Base-by-base conservation (phyloP, 2,888 invertebrate species). In the Acronicta alni region DNA sequence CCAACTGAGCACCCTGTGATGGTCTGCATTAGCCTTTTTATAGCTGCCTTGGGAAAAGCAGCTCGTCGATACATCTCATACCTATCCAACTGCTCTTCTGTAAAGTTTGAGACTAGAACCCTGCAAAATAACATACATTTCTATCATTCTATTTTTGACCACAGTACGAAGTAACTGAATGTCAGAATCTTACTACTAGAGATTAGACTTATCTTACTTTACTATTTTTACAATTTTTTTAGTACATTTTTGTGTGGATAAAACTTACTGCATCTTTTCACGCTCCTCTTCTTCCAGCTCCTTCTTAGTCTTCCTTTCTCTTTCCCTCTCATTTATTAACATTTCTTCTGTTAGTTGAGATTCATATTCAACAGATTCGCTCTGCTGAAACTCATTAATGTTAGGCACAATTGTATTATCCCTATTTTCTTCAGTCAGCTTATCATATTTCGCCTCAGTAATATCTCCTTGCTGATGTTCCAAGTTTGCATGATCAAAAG, bases 61-160 rank as follows among this genome's bases (percentile, higher is more conserved):
- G 99, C 97, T 82, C 99, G 95, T 71, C 99, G 95, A 86, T 98
- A 99, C 98, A 99, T 99, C 95, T 99, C 99, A 94, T 99, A 99
- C 74, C 99, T 96, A 87, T 99, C 98, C 52, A 99, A 91, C 87
- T 99, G 99, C 79, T 99, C 99, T 90, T 99, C 99, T 0, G 99
- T 98, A 81, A 99, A 99, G 89, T 99, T 99, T 0, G 99, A 99
- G 0, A 99, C 99, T 49, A 99, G 93, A 35, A 99, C 98, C 90
- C 98, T 98, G 86, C 46, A 56, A 67, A 47, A 48, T 16, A 53
- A 23, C 6, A 12, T 30, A 10, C 3, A 9, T 8, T 30, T n/a
- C n/a, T n/a, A n/a, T n/a, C n/a, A n/a, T n/a, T n/a, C n/a, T n/a
- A n/a, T n/a, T n/a, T n/a, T n/a, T n/a, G n/a, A n/a, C n/a, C n/a